These are phyloP conservation scores for Tricholaema leucomelas DNA, from an alignment of 2,113 vertebrate species.

Conservation along the genomic window DNA sequence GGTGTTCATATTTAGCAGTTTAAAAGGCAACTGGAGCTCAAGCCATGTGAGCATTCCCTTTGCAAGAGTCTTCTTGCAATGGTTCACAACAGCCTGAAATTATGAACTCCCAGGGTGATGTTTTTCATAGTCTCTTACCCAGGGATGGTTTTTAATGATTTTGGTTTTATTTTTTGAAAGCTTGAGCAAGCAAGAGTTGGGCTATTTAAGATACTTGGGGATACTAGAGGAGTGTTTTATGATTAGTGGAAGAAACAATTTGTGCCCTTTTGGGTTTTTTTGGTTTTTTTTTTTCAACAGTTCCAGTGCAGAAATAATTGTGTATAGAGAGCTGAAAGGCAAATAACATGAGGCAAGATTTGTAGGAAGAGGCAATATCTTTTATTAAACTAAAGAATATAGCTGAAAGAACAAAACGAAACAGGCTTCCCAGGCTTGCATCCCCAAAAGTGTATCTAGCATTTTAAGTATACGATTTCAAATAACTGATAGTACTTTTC, in stretches of 20 bases:
- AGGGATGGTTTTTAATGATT: neutral
- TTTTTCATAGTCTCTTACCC: neutral
- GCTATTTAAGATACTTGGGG: conserved; percentile 5
- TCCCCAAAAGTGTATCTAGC: neutral
- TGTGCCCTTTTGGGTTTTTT: conserved; percentile 6
- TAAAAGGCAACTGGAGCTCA: neutral
- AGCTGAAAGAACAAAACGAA: conserved; percentile 1
- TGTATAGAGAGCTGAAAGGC: conserved; percentile 5
- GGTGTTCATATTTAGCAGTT: neutral
- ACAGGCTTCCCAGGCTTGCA: neutral
- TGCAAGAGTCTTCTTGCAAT: neutral
- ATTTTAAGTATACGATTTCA: neutral
- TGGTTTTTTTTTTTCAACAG: neutral
- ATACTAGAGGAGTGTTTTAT: neutral
- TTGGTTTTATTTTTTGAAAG: conserved; percentile 51
- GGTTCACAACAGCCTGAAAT: conserved; percentile 10
- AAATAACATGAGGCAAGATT: conserved; percentile 11
- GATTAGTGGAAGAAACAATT: conserved; percentile 15
- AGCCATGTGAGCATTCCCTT: neutral
- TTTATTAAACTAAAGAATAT: conserved; percentile 50
- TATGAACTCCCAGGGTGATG: neutral
- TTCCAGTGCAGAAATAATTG: neutral
- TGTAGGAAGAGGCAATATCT: neutral
- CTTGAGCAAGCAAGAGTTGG: neutral
- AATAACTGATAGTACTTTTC: neutral